A percentile compares a stretch with the other conserved stretches of the same genome.
Conservation (phyloP, 2,113 vertebrate genomes). For the Delphinapterus leucas region DNA sequence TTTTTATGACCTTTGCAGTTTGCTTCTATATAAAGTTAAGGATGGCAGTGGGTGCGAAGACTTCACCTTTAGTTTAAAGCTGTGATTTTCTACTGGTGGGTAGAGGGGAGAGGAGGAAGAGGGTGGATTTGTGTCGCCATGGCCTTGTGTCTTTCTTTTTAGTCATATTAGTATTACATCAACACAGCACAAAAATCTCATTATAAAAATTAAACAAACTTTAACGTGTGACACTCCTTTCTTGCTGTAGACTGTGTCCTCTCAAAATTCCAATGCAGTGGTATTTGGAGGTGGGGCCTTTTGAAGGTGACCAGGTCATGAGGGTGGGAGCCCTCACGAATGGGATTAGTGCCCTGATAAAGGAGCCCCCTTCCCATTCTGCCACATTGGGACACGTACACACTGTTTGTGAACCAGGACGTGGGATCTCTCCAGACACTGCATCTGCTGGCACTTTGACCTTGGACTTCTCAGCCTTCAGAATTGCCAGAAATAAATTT, state of each 20-base stretch:
- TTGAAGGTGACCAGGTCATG: not conserved
- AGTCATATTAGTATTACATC: not conserved
- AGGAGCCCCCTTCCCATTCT: too few species aligned
- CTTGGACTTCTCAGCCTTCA: not conserved
- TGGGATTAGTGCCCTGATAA: not conserved
- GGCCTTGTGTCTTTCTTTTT: not conserved
- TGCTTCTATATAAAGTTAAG: not conserved
- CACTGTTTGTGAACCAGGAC: fast-evolving
- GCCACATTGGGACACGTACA: fast-evolving
- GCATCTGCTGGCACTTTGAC: not conserved
- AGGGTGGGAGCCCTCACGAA: not conserved
- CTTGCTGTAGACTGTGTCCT: not conserved
- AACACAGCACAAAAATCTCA: not conserved
- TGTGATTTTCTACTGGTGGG: not conserved
- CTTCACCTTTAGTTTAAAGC: not conserved
- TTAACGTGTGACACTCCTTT: not conserved
- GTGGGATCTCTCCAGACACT: not conserved
- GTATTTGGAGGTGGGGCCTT: not conserved
- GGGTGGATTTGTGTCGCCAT: not conserved
- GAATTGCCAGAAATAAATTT: not conserved
- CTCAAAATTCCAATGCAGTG: not conserved
- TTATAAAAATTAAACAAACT: not conserved
- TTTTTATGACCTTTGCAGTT: not conserved
- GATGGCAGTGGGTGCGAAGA: not conserved
- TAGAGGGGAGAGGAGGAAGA: not conserved